Evolutionary conservation across 2,797 vertebrate species (phyloP).

Genomic region (Thamnophis elegans): DNA sequence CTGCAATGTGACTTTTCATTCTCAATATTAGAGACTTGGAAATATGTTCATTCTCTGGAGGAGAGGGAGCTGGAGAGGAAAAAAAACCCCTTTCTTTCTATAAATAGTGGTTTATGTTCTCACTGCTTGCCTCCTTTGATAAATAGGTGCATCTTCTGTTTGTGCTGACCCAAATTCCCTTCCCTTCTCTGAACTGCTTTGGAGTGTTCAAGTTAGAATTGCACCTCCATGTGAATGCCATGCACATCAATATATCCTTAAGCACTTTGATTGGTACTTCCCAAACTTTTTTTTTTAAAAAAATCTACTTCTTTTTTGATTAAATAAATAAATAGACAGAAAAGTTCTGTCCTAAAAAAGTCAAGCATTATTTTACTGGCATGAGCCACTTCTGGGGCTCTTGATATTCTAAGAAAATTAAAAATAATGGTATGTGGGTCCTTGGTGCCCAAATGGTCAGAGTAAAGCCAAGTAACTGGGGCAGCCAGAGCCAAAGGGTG

Average conservation of each 20-base stretch:
- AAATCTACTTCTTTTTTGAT: not conserved
- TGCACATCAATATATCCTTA: not conserved
- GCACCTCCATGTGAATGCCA: not conserved
- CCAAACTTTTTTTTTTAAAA: not conserved
- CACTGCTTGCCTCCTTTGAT: not conserved
- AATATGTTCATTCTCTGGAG: not conserved
- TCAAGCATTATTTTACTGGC: not conserved
- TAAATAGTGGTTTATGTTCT: not conserved
- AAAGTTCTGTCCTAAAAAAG: not conserved
- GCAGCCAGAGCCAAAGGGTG: not conserved
- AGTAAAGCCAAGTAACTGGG: not conserved
- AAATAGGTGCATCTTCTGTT: not conserved
- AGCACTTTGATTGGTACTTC: not conserved
- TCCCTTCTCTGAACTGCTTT: not conserved
- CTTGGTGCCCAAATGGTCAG: not conserved
- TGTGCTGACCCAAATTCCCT: not conserved
- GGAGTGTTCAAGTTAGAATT: not conserved
- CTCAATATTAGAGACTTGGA: conserved; percentile 12
- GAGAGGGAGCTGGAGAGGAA: too few species aligned
- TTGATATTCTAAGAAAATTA: not conserved
- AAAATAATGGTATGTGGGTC: not conserved
- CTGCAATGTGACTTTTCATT: not conserved
- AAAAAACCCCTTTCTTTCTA: not conserved
- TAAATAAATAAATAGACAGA: not conserved
- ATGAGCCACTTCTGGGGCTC: not conserved